Evolutionary conservation across 2,888 invertebrate species (phyloP), one percentile per base, ranked within the genome.

Genomic region (Auanema sp.): DNA sequence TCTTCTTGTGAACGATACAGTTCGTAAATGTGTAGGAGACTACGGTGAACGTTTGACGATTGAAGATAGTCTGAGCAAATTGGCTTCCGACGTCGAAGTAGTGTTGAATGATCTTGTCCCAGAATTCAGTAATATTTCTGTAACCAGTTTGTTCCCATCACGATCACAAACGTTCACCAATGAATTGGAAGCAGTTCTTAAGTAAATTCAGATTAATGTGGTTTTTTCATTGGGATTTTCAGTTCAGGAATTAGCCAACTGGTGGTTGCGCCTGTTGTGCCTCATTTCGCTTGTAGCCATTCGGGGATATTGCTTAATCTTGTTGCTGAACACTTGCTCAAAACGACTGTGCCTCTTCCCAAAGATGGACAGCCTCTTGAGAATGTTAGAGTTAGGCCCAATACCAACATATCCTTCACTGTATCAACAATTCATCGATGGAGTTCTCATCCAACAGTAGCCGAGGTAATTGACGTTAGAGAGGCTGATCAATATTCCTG

Each of bases 341-440:
- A 24, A 10, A 47, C 66, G 59, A 24, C 58, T 54, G 60, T 58
- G 6, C 60, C 69, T 16, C n/a, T 60, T 21, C 24, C 61, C 10
- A 40, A 54, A 14, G 66, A 66, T 21, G 65, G 67, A 24, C 41
- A 52, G 42, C 47, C 59, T 11, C 47, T 69, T 12, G 49, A 54
- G 12, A 58, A 54, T 16, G 58, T 49, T 16, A 52, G 75, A 52
- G 61, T 75, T 21, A 63, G 68, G 6, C 68, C 67, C 8, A 69
- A 67, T 40, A 65, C 71, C 6, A 69, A 71, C 24, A 62, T 66
- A 25, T 69, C 69, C 1, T 75, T 66, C 57, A 62, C 66, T 14
- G 58, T 71, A 14, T 66, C 66, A 12, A 59, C 72, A 3, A 52
- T 75, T 42, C 68, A 69, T 59, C 56, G 75, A 62, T 75, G 72